Evolutionary conservation across 2,113 vertebrate genomes (phyloP).

Genomic region (Mesocricetus auratus): DNA sequence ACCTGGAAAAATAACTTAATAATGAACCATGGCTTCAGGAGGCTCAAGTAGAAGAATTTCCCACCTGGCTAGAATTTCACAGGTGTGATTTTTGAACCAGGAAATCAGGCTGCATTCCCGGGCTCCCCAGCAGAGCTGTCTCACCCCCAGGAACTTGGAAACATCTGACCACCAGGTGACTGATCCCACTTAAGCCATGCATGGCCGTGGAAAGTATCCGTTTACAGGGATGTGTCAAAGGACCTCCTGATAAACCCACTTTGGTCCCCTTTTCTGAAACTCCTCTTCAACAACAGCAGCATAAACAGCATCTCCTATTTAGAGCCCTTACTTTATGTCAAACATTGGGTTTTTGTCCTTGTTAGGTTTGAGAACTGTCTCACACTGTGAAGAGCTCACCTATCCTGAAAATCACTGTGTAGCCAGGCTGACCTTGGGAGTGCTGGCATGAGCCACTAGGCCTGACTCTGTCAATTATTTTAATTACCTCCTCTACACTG

Average conservation of each 20-base stretch:
- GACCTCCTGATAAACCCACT: neutral
- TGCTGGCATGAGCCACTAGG: neutral
- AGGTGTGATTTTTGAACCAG: constrained; percentile 78
- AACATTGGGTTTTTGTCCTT: neutral
- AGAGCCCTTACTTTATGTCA: neutral
- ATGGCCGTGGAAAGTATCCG: neutral
- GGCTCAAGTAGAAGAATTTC: constrained; percentile 62
- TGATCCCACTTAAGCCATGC: constrained; percentile 20
- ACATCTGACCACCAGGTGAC: constrained; percentile 64
- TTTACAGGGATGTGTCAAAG: neutral
- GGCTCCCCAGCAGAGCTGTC: neutral
- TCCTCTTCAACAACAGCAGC: neutral
- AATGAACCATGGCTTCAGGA: constrained; percentile 53
- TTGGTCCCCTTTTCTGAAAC: neutral
- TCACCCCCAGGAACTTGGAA: constrained; percentile 24
- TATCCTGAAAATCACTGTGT: neutral
- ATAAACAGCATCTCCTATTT: neutral
- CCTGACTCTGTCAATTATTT: neutral
- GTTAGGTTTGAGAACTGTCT: neutral
- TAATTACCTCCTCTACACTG: neutral
- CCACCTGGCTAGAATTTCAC: constrained; percentile 76
- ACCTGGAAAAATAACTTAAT: constrained; percentile 71
- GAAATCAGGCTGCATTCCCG: constrained; percentile 58
- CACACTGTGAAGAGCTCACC: neutral
- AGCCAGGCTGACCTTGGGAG: neutral